A percentile compares a stretch with the other conserved stretches of the same genome.
phyloP scores from a whole-genome alignment of 2,888 invertebrate genomes.

The Cryptocephalus moraei region DNA sequence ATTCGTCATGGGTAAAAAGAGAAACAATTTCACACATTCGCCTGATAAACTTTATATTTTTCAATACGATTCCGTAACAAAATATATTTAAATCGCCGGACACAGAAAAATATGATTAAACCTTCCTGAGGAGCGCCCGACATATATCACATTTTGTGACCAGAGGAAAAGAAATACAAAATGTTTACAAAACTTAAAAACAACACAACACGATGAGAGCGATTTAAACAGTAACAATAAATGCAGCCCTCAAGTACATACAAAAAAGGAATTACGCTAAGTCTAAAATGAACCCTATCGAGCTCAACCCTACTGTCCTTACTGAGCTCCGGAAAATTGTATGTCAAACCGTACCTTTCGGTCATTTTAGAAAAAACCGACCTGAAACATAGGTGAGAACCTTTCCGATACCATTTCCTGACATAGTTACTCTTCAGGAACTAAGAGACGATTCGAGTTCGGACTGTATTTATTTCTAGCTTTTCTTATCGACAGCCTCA shows the following conservation, averaged over 20 bases:
- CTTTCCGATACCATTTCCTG: background rate
- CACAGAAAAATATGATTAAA: conserved; percentile 29
- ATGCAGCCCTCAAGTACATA: conserved; percentile 10
- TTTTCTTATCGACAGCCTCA: background rate
- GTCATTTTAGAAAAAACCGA: background rate
- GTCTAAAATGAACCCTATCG: background rate
- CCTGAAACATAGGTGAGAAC: conserved; percentile 1
- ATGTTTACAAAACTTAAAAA: conserved; percentile 2
- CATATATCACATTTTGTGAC: conserved; percentile 18
- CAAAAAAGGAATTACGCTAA: background rate
- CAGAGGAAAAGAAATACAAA: background rate
- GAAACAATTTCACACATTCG: too few relatives aligned
- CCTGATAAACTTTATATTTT: too few relatives aligned
- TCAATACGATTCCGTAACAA: conserved; percentile 9
- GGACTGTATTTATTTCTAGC: background rate
- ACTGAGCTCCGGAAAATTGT: background rate
- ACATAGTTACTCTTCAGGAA: background rate
- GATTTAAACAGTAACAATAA: conserved; percentile 14
- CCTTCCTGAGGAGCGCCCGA: conserved; percentile 25
- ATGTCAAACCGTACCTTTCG: background rate
- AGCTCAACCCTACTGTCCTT: background rate
- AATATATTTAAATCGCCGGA: conserved; percentile 10
- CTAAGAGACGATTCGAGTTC: too few relatives aligned
- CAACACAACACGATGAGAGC: conserved; percentile 2
- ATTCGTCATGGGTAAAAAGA: too few relatives aligned